These are phyloP conservation scores for Calephelis perditalis DNA, from an alignment of 2,888 invertebrate genomes.

Conservation along the genomic window DNA sequence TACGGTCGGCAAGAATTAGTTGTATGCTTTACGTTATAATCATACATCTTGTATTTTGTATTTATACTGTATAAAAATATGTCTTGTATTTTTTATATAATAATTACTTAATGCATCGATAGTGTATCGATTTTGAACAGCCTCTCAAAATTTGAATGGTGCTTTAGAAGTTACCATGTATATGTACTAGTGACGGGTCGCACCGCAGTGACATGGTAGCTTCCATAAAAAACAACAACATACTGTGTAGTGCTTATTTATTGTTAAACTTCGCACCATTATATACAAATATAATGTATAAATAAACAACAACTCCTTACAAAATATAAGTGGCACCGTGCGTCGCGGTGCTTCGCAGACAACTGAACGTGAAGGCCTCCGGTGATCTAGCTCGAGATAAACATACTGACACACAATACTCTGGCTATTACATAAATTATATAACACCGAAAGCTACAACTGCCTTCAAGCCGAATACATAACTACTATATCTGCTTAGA, in stretches of 20 bases:
- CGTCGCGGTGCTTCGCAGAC: constrained; percentile 27
- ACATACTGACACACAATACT: constrained; percentile 7
- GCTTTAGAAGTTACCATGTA: too few relatives aligned
- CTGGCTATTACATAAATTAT: constrained; percentile 18
- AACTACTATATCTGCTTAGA: too few relatives aligned
- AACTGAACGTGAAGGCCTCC: constrained; percentile 58
- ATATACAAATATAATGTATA: constrained; percentile 76
- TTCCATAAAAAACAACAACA: constrained; percentile 38
- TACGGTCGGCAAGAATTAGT: too few relatives aligned
- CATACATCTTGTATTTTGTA: too few relatives aligned
- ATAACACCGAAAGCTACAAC: not conserved
- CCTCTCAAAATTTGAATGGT: too few relatives aligned
- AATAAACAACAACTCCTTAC: constrained; percentile 74
- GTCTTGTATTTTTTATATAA: too few relatives aligned
- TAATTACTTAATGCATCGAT: too few relatives aligned
- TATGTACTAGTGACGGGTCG: too few relatives aligned
- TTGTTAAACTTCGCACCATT: constrained; percentile 70
- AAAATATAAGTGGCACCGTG: constrained; percentile 57
- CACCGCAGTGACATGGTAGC: too few relatives aligned
- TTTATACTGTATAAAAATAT: too few relatives aligned
- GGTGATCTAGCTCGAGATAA: constrained; percentile 29
- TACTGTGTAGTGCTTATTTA: constrained; percentile 60
- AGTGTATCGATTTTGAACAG: too few relatives aligned
- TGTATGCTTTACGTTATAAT: too few relatives aligned
- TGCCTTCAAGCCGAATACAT: not conserved